phyloP scores from a whole-genome alignment of 2,113 vertebrate species.

The Semnornis frantzii region DNA sequence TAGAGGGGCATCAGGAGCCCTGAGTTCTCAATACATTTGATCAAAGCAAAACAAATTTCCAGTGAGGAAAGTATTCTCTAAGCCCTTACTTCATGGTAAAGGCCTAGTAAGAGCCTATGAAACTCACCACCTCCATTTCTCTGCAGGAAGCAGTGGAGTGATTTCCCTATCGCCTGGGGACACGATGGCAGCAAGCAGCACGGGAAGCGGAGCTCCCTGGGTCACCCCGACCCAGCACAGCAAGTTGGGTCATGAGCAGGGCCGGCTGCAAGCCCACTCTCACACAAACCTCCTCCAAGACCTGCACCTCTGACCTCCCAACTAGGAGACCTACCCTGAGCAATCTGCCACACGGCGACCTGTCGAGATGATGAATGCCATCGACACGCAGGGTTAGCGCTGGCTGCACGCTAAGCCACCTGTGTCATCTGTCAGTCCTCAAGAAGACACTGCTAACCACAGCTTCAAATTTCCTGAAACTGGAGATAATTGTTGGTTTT shows the following conservation, averaged over 20 bases:
- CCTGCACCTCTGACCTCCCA: not conserved
- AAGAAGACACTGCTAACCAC: not conserved
- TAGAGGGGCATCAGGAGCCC: not conserved
- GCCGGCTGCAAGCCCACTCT: not conserved
- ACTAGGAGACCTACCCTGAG: not conserved
- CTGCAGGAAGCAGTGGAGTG: not conserved
- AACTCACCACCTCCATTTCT: not conserved
- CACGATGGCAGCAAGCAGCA: fast-evolving
- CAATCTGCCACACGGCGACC: not conserved
- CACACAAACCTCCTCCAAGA: not conserved
- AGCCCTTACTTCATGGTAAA: not conserved
- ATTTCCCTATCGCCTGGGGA: not conserved
- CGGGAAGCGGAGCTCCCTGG: fast-evolving
- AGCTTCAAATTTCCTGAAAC: slow-evolving; percentile 47
- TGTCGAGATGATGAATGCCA: not conserved
- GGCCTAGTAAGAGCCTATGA: not conserved
- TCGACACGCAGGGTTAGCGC: not conserved
- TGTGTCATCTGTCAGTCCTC: slow-evolving; percentile 6
- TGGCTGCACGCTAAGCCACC: not conserved
- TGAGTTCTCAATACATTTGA: fast-evolving
- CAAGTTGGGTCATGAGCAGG: not conserved
- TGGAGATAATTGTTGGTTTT: slow-evolving; percentile 53
- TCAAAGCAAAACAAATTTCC: not conserved
- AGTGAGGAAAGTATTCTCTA: not conserved
- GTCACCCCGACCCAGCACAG: fast-evolving